Base-by-base conservation (phyloP, 2,888 invertebrate genomes). In the Sarcophaga carnaria region DNA sequence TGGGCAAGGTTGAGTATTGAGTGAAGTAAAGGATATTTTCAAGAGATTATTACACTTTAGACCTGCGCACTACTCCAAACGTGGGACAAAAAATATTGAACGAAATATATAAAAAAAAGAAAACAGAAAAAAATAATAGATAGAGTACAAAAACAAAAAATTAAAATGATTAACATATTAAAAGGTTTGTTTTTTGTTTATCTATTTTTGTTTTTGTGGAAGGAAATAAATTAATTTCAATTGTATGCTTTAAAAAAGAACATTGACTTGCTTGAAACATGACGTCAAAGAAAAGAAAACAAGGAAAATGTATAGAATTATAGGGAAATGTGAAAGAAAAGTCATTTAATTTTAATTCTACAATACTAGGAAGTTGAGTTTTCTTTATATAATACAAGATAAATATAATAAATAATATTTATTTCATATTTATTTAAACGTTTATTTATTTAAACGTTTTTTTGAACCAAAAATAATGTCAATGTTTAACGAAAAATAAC, bases 1-100 rank as follows among this genome's bases (percentile, higher is more conserved):
- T 80, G 80, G 49, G 76, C 64, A 85, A 80, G 84, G 84, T 85
- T 80, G 71, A 60, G 84, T 72, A 71, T 22, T 37, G 60, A 10
- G 20, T 49, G 12, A 79, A 45, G 47, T 74, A 25, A 72, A 78
- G 70, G 62, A 85, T 71, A 22, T 66, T 71, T 76, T 62, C 17
- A 71, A 80, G 74, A 49, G 49, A 37, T 12, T 49, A 14, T 14
- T 54, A 17, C 64, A 70, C 27, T 69, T 37, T 22, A 71, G 60
- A 25, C 80, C 70, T 85, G 84, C 84, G 84, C 80, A 84, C 14
- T 83, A 8, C 37, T 37, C 37, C 2, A 10, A 1, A 0, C 1
- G 37, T 37, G 37, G 2, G 3, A 78, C 12, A 14, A 14, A 17
- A 72, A 69, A 72, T 67, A 78, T 22, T 74, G 22, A 78, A 66